Percentiles rank a stretch among this genome's conserved stretches.
Evolutionary conservation across 1,140 invertebrate genomes (phyloP).

Genomic region (Ceratosolen solmsi): DNA sequence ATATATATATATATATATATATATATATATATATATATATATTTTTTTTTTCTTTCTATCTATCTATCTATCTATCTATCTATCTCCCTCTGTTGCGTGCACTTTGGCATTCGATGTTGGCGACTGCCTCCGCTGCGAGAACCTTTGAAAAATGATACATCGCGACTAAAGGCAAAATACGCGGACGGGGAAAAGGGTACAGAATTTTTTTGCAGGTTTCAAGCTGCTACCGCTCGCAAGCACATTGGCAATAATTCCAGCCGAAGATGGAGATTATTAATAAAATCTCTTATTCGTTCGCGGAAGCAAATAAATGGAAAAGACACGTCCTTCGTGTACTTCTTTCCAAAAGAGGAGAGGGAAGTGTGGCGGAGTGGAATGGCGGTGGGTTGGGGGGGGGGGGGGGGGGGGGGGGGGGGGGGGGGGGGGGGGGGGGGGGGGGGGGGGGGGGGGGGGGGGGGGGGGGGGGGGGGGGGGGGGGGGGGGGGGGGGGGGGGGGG

Average conservation of each 20-base stretch:
- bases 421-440: no score
- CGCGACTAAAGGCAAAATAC: constrained; percentile 61
- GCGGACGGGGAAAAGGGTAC: not conserved
- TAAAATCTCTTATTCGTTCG: constrained; percentile 30
- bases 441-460: no score
- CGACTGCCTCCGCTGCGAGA: constrained; percentile 54
- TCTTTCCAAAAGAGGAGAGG: not conserved
- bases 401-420: no score
- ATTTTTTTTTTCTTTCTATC: no score
- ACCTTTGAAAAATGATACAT: constrained; percentile 69
- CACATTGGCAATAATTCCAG: constrained; percentile 39
- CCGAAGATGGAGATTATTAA: constrained; percentile 43
- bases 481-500: no score
- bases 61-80: not conserved
- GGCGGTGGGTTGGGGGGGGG: no score
- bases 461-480: no score
- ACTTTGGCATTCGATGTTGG: constrained; percentile 67
- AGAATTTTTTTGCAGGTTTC: constrained; percentile 56
- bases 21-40: no score
- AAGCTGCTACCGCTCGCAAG: not conserved
- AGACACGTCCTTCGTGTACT: not conserved
- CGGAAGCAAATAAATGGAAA: not conserved
- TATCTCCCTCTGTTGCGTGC: not conserved
- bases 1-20: no score
- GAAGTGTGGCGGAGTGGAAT: no score